A percentile compares a stretch with the other conserved stretches of the same genome.
Conservation (phyloP, 1,140 invertebrate species). For the Brevipalpus yothersi region DNA sequence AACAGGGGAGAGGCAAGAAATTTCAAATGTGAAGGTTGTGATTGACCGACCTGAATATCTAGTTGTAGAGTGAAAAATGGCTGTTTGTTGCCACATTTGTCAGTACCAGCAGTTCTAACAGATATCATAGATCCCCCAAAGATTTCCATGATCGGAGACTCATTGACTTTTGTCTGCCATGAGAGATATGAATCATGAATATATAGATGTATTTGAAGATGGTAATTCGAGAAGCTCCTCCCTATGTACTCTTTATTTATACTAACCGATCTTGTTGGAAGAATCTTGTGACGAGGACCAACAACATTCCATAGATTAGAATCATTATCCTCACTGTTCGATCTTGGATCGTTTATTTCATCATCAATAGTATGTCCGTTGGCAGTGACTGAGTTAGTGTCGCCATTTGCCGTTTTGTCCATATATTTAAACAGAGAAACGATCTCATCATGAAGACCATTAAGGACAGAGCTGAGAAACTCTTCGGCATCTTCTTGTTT, state of each 20-base stretch:
- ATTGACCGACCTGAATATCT: constrained; percentile 56
- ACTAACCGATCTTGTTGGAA: constrained; percentile 40
- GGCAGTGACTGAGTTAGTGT: constrained; percentile 17
- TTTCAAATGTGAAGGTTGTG: background rate
- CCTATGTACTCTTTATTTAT: background rate
- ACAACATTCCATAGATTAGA: constrained; percentile 37
- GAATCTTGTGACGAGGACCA: constrained; percentile 60
- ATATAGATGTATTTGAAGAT: background rate
- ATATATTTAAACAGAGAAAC: constrained; percentile 27
- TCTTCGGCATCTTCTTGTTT: constrained; percentile 85
- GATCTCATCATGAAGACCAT: constrained; percentile 89
- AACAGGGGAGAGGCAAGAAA: background rate
- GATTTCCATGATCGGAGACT: constrained; percentile 70
- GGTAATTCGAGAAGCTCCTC: background rate
- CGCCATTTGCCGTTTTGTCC: constrained; percentile 16
- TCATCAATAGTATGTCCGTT: constrained; percentile 16
- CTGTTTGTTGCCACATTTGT: constrained; percentile 45
- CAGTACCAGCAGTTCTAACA: constrained; percentile 44
- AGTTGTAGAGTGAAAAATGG: constrained; percentile 81
- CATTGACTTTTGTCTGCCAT: constrained; percentile 38
- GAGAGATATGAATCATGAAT: constrained; percentile 5
- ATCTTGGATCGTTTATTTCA: constrained; percentile 26
- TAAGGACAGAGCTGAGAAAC: constrained; percentile 68
- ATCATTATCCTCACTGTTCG: constrained; percentile 15
- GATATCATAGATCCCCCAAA: constrained; percentile 68